A percentile compares a stretch with the other conserved stretches of the same genome.
These are phyloP conservation scores for Brachionus koreanus DNA, from an alignment of 1,140 invertebrate genomes.

Conservation along the genomic window DNA sequence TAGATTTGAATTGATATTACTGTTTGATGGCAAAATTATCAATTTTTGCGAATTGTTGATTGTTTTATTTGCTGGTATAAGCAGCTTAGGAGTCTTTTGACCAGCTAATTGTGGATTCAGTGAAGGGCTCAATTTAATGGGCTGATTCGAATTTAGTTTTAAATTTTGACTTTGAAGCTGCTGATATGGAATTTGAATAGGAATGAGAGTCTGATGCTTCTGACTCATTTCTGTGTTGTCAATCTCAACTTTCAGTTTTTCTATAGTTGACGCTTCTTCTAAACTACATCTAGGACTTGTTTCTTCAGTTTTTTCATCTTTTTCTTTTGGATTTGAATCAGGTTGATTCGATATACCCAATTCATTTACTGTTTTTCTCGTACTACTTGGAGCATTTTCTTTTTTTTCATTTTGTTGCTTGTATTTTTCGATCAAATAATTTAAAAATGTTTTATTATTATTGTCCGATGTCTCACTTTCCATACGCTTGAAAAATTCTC, in stretches of 20 bases:
- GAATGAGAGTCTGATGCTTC: background rate
- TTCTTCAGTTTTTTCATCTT: background rate
- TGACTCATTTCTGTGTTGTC: background rate
- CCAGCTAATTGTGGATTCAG: background rate
- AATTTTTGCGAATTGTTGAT: background rate
- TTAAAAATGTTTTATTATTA: constrained; percentile 16
- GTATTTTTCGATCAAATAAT: constrained; percentile 7
- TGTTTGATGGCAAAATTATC: constrained; percentile 16
- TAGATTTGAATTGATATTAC: background rate
- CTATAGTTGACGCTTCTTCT: background rate
- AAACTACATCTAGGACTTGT: background rate
- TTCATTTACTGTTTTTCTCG: background rate
- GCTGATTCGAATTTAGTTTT: background rate
- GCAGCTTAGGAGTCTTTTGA: background rate
- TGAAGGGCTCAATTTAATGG: background rate
- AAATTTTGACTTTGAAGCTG: background rate
- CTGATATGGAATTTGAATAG: background rate
- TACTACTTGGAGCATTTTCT: background rate
- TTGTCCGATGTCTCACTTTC: background rate
- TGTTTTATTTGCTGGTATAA: background rate
- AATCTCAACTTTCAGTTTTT: background rate
- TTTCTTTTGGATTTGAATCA: background rate
- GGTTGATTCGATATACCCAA: background rate
- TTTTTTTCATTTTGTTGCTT: background rate
- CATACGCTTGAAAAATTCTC: background rate